These are phyloP conservation scores for Probosciger aterrimus DNA, from an alignment of 2,113 vertebrate species.

Conservation along the genomic window DNA sequence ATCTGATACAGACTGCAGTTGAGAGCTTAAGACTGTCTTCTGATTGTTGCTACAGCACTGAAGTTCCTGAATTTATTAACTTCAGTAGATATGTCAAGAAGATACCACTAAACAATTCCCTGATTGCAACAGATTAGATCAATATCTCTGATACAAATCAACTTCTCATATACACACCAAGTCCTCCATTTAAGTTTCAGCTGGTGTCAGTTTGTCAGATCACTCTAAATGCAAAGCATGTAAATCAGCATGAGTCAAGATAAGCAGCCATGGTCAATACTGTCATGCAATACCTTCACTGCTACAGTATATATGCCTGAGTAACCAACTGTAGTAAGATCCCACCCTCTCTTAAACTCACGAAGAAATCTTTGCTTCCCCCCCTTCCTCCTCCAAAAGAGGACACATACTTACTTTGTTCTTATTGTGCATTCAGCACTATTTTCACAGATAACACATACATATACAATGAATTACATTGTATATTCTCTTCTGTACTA, in stretches of 20 bases:
- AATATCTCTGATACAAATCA: neutral
- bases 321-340: neutral
- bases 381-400: neutral
- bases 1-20: neutral
- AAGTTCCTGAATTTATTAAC: neutral
- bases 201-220: neutral
- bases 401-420: neutral
- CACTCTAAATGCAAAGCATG: neutral
- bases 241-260: neutral
- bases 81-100: neutral
- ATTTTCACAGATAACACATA: neutral
- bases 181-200: neutral
- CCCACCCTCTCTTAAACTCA: neutral
- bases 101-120: neutral
- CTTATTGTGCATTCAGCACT: neutral
- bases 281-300: neutral
- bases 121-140: neutral
- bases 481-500: neutral
- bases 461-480: neutral
- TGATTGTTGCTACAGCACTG: neutral
- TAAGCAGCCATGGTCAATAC: neutral
- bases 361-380: neutral
- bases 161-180: neutral
- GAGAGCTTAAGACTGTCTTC: neutral
- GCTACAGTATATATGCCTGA: neutral